A percentile compares a stretch with the other conserved stretches of the same genome.
Conservation (phyloP, 2,113 vertebrate species). For the Eira barbara region DNA sequence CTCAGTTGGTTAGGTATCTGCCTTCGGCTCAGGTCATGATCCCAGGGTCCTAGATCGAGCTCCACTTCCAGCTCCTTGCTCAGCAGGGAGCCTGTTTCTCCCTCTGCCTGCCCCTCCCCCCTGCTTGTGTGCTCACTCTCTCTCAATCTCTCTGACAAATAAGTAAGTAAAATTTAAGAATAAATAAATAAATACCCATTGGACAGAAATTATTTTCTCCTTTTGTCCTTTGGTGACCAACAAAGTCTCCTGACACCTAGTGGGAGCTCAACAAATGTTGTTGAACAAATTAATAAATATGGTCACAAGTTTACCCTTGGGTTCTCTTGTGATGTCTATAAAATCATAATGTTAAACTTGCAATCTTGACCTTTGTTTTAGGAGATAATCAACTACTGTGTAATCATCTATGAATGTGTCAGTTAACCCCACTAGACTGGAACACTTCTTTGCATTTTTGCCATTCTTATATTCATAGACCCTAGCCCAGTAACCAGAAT, state of each 20-base stretch:
- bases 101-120: too few relatives aligned
- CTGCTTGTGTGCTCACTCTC: too few relatives aligned
- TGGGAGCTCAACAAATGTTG: background rate
- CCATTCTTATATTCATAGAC: background rate
- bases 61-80: too few relatives aligned
- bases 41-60: too few relatives aligned
- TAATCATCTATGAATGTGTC: background rate
- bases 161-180: too few relatives aligned
- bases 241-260: background rate
- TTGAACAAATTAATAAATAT: background rate
- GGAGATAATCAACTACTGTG: background rate
- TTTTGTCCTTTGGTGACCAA: background rate
- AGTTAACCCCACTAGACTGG: background rate
- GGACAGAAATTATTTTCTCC: background rate
- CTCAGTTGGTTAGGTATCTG: too few relatives aligned
- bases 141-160: too few relatives aligned
- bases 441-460: background rate
- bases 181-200: background rate
- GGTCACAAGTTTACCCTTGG: background rate
- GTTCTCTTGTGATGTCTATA: background rate
- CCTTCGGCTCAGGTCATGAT: too few relatives aligned
- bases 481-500: background rate
- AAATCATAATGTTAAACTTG: background rate
- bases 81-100: too few relatives aligned
- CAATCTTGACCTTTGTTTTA: background rate